These are phyloP conservation scores for Nemotelus nigrinus DNA, from an alignment of 2,888 invertebrate species.

Conservation along the genomic window DNA sequence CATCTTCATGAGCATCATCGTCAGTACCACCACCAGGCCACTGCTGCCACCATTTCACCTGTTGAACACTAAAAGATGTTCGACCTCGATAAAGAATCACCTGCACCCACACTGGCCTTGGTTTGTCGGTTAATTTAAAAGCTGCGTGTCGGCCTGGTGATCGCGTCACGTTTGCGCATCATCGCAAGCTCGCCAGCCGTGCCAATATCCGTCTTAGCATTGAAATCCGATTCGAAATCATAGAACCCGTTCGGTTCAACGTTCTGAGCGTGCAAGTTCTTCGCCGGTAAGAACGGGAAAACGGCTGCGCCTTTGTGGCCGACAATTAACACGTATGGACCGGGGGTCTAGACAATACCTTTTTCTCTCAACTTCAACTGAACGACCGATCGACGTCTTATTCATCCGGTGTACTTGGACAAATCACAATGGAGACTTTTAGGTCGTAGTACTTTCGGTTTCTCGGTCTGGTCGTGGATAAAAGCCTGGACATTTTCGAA, in stretches of 20 bases:
- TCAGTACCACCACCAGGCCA: not conserved
- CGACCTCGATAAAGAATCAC: slow-evolving; percentile 49
- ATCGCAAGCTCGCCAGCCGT: slow-evolving; percentile 18
- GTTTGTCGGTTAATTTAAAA: slow-evolving; percentile 45
- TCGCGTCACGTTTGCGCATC: slow-evolving; percentile 32
- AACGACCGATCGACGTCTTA: slow-evolving; percentile 5
- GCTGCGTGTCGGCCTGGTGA: not conserved
- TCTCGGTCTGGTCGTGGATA: not conserved
- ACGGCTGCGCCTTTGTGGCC: slow-evolving; percentile 26
- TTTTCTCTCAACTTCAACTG: slow-evolving; percentile 12
- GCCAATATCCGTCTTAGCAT: slow-evolving; percentile 36
- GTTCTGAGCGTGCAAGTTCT: slow-evolving; percentile 30
- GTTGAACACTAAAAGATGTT: slow-evolving; percentile 47
- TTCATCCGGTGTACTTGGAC: slow-evolving; percentile 26
- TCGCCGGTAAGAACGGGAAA: slow-evolving; percentile 24
- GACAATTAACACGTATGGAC: slow-evolving; percentile 31
- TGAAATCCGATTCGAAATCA: slow-evolving; percentile 23
- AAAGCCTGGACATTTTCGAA: not conserved
- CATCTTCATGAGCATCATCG: not conserved
- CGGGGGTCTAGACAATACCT: slow-evolving; percentile 24
- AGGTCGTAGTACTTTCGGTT: slow-evolving; percentile 16
- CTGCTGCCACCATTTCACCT: slow-evolving; percentile 48
- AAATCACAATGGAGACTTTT: slow-evolving; percentile 16
- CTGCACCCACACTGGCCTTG: slow-evolving; percentile 49
- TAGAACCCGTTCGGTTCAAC: slow-evolving; percentile 39